Base-by-base conservation (phyloP, 2,888 invertebrate genomes). In the Drosophila prostipennis region DNA sequence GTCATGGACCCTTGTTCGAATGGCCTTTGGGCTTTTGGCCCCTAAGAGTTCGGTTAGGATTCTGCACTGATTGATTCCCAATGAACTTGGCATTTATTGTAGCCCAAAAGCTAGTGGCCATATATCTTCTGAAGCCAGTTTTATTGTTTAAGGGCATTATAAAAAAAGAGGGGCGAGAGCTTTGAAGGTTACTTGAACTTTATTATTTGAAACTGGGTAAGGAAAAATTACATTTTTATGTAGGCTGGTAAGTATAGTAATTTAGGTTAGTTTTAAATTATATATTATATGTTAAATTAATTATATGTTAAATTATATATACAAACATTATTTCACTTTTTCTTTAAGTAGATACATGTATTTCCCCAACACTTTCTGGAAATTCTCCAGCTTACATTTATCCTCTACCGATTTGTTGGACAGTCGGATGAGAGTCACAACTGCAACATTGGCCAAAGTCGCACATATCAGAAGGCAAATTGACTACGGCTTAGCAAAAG, bases 371-470 rank as follows among this genome's bases (percentile, higher is more conserved):
- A 40, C 32, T 13, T 37, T n/a, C 56, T 14, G 40, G 13, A 40
- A 58, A 13, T 40, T 6, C 56, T 34, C 11, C 45, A 46, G 14
- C 32, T 48, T 13, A 16, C 48, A 48, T 34, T 34, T 13, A 46
- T 23, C 23, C 37, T 10, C 29, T n/a, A 14, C 2, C 37, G 4
- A 14, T 23, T 19, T 23, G 46, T 29, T 37, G 36, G 13, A 2
- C 56, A 42, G 34, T 59, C 7, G 59, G 42, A 57, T 43, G 42
- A 16, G 16, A 59, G 57, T 57, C 57, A 57, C 34, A 59, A 57
- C 19, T 19, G 19, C 19, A 19, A 19, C 19, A 19, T 19, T 19
- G 19, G 19, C 19, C 19, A 48, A 48, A 48, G 32, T 34, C 16
- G 63, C 16, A 61, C 57, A 19, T 55, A 39, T 58, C 56, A 37